Conservation (phyloP, 92 coral and sea anemone species). For the Phenganax stokvisi region DNA sequence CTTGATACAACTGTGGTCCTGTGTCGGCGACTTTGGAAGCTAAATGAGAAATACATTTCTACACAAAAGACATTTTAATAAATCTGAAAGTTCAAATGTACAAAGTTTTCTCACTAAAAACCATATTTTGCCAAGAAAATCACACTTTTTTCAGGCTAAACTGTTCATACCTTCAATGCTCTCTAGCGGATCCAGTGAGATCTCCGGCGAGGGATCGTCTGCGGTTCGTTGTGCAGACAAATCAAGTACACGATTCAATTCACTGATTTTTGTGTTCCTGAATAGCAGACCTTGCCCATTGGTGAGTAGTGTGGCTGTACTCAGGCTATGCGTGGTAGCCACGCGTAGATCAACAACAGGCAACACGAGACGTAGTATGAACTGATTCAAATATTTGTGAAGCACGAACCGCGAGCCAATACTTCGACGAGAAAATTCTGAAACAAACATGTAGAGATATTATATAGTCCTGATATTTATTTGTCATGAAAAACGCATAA, state of each 20-base stretch:
- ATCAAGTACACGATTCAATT: slow-evolving; percentile 82
- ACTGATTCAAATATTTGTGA: slow-evolving; percentile 73
- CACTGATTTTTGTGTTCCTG: slow-evolving; percentile 84
- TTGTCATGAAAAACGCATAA: not conserved
- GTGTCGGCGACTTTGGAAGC: slow-evolving; percentile 68
- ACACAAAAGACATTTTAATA: too few relatives aligned
- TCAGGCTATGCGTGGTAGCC: slow-evolving; percentile 54
- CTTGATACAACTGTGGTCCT: slow-evolving; percentile 78
- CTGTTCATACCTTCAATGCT: slow-evolving; percentile 70
- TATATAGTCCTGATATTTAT: not conserved
- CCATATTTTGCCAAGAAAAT: not conserved
- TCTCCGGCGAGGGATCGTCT: slow-evolving; percentile 74
- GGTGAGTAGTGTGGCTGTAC: slow-evolving; percentile 71
- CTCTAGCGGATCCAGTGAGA: slow-evolving; percentile 89
- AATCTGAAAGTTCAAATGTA: not conserved
- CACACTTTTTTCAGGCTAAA: not conserved
- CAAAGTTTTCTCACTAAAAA: not conserved
- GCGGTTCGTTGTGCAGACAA: slow-evolving; percentile 78
- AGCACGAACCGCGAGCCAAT: slow-evolving; percentile 85
- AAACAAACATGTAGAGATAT: not conserved
- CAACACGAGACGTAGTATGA: slow-evolving; percentile 71
- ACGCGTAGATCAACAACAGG: slow-evolving; percentile 83
- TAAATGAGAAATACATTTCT: not conserved
- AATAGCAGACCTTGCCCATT: slow-evolving; percentile 74
- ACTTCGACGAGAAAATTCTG: slow-evolving; percentile 67